These are phyloP conservation scores for Pterocles burchelli DNA, from an alignment of 2,113 vertebrate genomes.

Conservation along the genomic window DNA sequence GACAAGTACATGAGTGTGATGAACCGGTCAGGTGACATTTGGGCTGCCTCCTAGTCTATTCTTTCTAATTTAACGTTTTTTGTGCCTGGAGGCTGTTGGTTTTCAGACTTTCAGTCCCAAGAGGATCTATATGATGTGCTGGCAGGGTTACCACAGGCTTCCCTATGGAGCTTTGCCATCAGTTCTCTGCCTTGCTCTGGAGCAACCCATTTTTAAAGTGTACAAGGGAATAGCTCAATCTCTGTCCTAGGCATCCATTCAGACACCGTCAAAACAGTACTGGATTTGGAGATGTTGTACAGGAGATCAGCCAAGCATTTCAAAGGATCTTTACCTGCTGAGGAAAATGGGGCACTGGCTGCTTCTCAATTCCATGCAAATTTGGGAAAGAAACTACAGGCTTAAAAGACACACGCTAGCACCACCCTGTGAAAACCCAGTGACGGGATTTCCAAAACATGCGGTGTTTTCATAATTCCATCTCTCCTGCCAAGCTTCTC, in stretches of 20 bases:
- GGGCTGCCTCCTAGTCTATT: background rate
- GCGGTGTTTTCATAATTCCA: conserved; percentile 13
- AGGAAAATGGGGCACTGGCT: background rate
- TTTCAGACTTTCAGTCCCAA: background rate
- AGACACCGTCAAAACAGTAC: background rate
- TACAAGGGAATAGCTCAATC: background rate
- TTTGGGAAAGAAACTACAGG: background rate
- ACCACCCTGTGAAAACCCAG: background rate
- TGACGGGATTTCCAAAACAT: conserved; percentile 15
- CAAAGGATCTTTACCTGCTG: background rate
- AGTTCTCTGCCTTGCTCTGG: background rate
- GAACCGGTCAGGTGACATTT: background rate
- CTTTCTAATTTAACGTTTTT: background rate
- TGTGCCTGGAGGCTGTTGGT: background rate
- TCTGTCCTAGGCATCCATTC: background rate
- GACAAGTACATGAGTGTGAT: background rate
- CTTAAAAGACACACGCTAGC: background rate
- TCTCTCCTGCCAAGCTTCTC: background rate
- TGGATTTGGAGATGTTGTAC: background rate
- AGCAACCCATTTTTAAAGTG: background rate
- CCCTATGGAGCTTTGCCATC: background rate
- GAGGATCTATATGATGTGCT: background rate
- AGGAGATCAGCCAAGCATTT: background rate
- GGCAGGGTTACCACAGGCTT: background rate
- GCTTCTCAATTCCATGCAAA: background rate